Evolutionary conservation across 53 echinoderm and acorn worm genomes (phyloP), one percentile per base, ranked within the genome.

Genomic region (Astropecten irregularis): DNA sequence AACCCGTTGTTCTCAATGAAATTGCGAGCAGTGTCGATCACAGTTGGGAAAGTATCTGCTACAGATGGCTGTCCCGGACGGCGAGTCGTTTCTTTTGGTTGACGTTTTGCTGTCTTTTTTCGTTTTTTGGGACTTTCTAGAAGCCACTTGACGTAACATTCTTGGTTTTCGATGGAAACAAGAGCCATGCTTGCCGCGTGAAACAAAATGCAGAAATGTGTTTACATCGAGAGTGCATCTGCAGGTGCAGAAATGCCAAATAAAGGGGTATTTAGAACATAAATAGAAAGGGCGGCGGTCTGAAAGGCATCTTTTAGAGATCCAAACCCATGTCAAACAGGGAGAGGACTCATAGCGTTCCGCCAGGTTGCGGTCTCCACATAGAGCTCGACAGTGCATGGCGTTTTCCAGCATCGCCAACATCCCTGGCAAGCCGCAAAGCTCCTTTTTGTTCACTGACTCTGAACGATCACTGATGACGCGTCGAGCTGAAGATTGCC

Each of bases 1-100:
- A 87, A 87, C 0, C 87, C 68, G 47, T 79, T 87, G 53, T 38
- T 57, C 35, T 77, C 66, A 50, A 86, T 29, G 30, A 86, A 86
- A 19, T 55, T 55, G 40, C 57, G 40, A 40, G 76, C 76, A 56
- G 42, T 38, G 4, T 40, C 23, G 13, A 76, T 40, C 4, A 73
- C 2, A 2, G 33, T 54, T 3, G 52, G 52, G 20, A 73, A 52
- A 0, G 19, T 73, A 2, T 51, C 51, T 9, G 31, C 53, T 10
- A 73, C 21, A 2, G 73, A 73, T 52, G 73, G 73, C 0, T 53
- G 50, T 37, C 73, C 73, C 28, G 25, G 55, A 4, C 10, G 3
- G 3, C 3, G 3, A 3, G 9, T 23, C 10, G 22, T 55, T 22
- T 55, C 25, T 27, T 55, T 55, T 4, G 25, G 69, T 13, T 29